Percentiles rank a stretch among this genome's conserved stretches.
Conservation (phyloP, 2,888 invertebrate genomes). For the Gryllus longicercus region DNA sequence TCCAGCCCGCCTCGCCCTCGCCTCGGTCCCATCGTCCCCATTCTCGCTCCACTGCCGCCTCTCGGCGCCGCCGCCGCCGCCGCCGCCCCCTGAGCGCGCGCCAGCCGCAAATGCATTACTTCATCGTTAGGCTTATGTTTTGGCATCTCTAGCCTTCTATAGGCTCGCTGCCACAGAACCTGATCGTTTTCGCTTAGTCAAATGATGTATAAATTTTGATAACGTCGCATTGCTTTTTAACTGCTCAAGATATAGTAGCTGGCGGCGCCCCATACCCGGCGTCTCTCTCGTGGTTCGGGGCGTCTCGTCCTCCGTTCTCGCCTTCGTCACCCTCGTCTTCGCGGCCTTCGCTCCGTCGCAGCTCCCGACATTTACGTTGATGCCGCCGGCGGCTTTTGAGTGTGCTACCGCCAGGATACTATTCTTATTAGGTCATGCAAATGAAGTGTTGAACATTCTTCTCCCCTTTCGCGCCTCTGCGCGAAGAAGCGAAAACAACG, state of each 20-base stretch:
- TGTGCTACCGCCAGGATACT: conserved; percentile 12
- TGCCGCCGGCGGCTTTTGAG: neutral
- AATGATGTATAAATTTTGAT: conserved; percentile 41
- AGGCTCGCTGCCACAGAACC: conserved; percentile 19
- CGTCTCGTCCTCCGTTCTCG: conserved; percentile 3
- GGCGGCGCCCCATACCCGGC: neutral
- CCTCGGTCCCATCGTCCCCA: neutral
- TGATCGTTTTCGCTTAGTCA: conserved; percentile 39
- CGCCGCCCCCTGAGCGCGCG: neutral
- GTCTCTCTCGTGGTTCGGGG: conserved; percentile 18
- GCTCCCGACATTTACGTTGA: conserved; percentile 23
- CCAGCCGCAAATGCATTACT: conserved; percentile 37
- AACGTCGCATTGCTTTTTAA: conserved; percentile 38
- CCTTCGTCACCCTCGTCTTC: neutral
- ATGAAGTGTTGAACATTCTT: conserved; percentile 33
- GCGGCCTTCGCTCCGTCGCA: neutral
- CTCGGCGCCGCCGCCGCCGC: neutral
- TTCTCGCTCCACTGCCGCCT: neutral
- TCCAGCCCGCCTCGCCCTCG: neutral
- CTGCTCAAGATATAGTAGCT: conserved; percentile 35
- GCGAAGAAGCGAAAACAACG: conserved; percentile 18
- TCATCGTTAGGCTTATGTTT: conserved; percentile 40
- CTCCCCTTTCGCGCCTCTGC: conserved; percentile 12
- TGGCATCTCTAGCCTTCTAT: conserved; percentile 33
- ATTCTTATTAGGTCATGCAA: conserved; percentile 34